Percentiles rank a stretch among this genome's conserved stretches.
Conservation (phyloP, 2,113 vertebrate genomes). For the Collichthys lucidus region DNA sequence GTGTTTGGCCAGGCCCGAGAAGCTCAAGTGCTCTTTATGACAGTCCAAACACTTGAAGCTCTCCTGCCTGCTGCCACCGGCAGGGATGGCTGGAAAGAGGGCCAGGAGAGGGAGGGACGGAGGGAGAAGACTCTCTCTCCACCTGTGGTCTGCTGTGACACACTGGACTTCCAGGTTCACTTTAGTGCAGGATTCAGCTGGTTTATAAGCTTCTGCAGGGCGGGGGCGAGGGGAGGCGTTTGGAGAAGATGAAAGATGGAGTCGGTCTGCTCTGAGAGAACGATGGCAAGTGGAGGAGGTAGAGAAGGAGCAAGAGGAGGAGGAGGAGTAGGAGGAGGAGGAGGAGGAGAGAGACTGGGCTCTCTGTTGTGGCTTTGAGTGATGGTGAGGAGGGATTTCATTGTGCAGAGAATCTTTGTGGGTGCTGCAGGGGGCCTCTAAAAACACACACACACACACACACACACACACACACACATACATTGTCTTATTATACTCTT, state of each 20-base stretch:
- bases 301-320: slow-evolving; percentile 10
- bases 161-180: slow-evolving; percentile 6
- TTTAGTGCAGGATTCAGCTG: background rate
- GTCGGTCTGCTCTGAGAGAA: slow-evolving; percentile 4
- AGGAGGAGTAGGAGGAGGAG: slow-evolving; percentile 1
- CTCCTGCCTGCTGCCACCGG: background rate
- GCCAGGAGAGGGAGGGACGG: slow-evolving; percentile 13
- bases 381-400: background rate
- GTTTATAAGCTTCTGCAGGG: background rate
- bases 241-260: background rate
- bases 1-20: slow-evolving; percentile 18
- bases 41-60: slow-evolving; percentile 38
- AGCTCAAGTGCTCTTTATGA: slow-evolving; percentile 36
- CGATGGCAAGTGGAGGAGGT: background rate
- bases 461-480: background rate
- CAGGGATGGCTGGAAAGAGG: slow-evolving; percentile 32
- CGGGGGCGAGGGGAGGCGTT: background rate
- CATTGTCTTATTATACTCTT: background rate
- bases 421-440: slow-evolving; percentile 10
- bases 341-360: background rate
- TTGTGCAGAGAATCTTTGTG: background rate
- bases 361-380: background rate
- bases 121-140: slow-evolving; percentile 4
- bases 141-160: slow-evolving; percentile 12
- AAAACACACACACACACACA: background rate